Conservation (phyloP, 2,797 vertebrate species). For the Hippocampus kuda region DNA sequence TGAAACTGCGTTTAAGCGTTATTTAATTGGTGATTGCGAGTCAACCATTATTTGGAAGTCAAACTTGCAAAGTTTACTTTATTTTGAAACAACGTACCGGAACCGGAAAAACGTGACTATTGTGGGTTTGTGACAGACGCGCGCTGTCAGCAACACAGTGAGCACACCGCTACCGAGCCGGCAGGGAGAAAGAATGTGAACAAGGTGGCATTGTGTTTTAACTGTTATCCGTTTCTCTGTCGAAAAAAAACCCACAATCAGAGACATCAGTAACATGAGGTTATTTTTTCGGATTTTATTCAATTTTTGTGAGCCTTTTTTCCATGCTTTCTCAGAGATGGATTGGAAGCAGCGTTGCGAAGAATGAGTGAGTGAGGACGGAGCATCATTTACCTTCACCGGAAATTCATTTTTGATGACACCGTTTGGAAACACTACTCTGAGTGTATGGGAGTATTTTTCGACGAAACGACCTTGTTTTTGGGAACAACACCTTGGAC, state of each 20-base stretch:
- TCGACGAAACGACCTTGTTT: constrained; percentile 42
- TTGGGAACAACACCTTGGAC: constrained; percentile 48
- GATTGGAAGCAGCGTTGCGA: constrained; percentile 24
- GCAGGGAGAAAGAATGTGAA: constrained; percentile 34
- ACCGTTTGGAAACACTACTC: constrained; percentile 19
- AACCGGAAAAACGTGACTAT: background rate
- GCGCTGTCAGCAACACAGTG: constrained; percentile 37
- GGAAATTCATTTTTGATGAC: constrained; percentile 19
- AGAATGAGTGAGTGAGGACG: constrained; percentile 29
- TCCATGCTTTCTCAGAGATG: constrained; percentile 7
- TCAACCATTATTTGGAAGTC: background rate
- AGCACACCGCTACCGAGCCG: constrained; percentile 6
- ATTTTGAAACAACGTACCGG: constrained; percentile 32
- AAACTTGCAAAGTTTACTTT: constrained; percentile 7
- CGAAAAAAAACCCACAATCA: background rate
- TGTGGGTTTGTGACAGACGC: constrained; percentile 11
- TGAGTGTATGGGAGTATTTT: constrained; percentile 50
- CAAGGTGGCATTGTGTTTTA: constrained; percentile 46
- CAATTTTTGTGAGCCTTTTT: background rate
- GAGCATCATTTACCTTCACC: constrained; percentile 26
- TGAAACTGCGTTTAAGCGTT: too few relatives aligned
- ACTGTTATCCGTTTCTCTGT: constrained; percentile 18
- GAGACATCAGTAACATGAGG: background rate
- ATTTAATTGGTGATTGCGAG: too few relatives aligned
- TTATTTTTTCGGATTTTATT: constrained; percentile 8